Base-by-base conservation (phyloP, 2,797 vertebrate species). In the Spheniscus humboldti region DNA sequence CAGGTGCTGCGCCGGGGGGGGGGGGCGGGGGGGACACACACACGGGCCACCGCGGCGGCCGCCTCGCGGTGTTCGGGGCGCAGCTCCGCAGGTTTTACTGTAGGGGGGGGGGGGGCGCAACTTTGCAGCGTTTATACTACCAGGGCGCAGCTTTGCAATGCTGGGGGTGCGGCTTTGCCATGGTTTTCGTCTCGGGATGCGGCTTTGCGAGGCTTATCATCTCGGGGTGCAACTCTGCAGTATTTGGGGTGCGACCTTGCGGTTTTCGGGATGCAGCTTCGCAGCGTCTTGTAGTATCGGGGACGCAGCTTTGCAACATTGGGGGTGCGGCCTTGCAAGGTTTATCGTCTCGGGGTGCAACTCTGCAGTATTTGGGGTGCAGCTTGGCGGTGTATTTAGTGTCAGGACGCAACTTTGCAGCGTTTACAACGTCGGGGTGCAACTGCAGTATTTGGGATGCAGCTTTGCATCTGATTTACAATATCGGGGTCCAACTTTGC, bases 101-200 rank as follows among this genome's bases (percentile, higher is more conserved):
- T 7, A 10, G 5, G 3, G 18, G 48, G 13, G 18, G 48, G 13
- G 0, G 2, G 39, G 39, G 4, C 9, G 37, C 17, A 1, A 1
- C 62, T 41, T 11, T 8, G 39, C 76, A 2, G 22, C 2, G 27
- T 30, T 53, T 28, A 7, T 48, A 24, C 23, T 7, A 7, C 10
- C 1, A 1, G 41, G 41, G 2, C 8, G 50, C 17, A 0, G 1
- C 48, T 39, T 13, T 13, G 31, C 59, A 4, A 12, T 2, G 3
- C 5, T 5, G 5, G 60, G 57, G 22, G 3, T 11, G 62, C 62
- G 28, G 4, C 19, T 22, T 15, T 4, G 28, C 62, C 2, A 6
- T 3, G 53, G 14, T 30, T 20, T 9, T 18, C 18, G 3, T 11
- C 25, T 28, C 6, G 20, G 13, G 35, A 3, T 5, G 60, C 12